Evolutionary conservation across 2,888 invertebrate species (phyloP).

Genomic region (Liodrosophila aerea): DNA sequence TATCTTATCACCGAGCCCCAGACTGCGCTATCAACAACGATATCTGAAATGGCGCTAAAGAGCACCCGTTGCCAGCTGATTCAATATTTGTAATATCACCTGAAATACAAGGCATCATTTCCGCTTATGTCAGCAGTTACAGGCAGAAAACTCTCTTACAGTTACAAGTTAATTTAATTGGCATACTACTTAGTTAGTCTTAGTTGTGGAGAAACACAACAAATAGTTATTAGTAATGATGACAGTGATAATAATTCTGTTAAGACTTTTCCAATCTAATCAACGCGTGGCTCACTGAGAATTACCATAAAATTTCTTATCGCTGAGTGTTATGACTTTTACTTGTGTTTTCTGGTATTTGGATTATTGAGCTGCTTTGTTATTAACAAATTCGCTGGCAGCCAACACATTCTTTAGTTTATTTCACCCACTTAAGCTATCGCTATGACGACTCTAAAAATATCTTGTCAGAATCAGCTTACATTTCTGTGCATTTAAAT

Average conservation of each 20-base stretch:
- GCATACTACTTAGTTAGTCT: too few species aligned
- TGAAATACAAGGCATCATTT: slow-evolving; percentile 7
- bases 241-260: slow-evolving; percentile 15
- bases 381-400: too few species aligned
- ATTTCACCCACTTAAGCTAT: too few species aligned
- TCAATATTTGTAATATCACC: slow-evolving; percentile 18
- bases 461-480: too few species aligned
- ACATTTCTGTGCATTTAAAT: too few species aligned
- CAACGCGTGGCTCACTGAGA: slow-evolving; percentile 34
- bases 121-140: background rate
- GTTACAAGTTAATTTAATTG: too few species aligned
- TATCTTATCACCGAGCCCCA: too few species aligned
- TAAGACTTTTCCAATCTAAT: slow-evolving; percentile 58
- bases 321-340: slow-evolving; percentile 17
- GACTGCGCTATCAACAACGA: background rate
- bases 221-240: background rate
- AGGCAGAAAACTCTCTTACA: too few species aligned
- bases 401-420: too few species aligned
- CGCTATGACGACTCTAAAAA: too few species aligned
- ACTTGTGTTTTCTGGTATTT: slow-evolving; percentile 17
- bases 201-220: slow-evolving; percentile 8
- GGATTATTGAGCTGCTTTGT: background rate
- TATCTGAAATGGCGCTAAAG: background rate
- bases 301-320: slow-evolving; percentile 24
- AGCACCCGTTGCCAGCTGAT: slow-evolving; percentile 4